Conservation (phyloP, 2,888 invertebrate species). For the Rhyacophila evoluta region DNA sequence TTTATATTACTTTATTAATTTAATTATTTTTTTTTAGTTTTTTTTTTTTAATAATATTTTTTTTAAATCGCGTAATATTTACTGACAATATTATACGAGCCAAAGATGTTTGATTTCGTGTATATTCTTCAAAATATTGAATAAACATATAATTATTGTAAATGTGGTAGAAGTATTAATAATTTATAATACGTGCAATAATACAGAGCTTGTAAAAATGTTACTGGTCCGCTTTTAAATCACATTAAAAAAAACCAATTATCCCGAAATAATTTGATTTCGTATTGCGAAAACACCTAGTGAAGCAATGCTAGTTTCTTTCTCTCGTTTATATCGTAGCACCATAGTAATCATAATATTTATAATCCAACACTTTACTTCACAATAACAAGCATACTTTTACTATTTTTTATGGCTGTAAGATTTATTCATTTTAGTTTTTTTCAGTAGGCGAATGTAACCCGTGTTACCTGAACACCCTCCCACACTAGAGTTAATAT, state of each 20-base stretch:
- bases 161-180: too few relatives aligned
- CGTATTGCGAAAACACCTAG: neutral
- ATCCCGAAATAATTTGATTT: neutral
- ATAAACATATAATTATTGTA: too few relatives aligned
- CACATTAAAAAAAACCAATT: neutral
- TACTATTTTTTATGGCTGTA: neutral
- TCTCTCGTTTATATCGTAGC: neutral
- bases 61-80: too few relatives aligned
- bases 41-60: too few relatives aligned
- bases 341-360: neutral
- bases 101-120: too few relatives aligned
- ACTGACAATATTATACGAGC: too few relatives aligned
- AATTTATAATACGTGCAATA: too few relatives aligned
- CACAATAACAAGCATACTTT: neutral
- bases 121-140: too few relatives aligned
- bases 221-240: too few relatives aligned
- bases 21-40: too few relatives aligned
- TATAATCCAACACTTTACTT: neutral
- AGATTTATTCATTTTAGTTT: neutral
- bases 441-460: constrained; percentile 5
- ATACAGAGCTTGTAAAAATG: too few relatives aligned
- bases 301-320: neutral
- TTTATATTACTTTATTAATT: too few relatives aligned
- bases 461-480: constrained; percentile 5
- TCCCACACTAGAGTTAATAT: neutral